A percentile compares a stretch with the other conserved stretches of the same genome.
These are phyloP conservation scores for Diabrotica balteata DNA, from an alignment of 2,888 invertebrate genomes.

Conservation along the genomic window DNA sequence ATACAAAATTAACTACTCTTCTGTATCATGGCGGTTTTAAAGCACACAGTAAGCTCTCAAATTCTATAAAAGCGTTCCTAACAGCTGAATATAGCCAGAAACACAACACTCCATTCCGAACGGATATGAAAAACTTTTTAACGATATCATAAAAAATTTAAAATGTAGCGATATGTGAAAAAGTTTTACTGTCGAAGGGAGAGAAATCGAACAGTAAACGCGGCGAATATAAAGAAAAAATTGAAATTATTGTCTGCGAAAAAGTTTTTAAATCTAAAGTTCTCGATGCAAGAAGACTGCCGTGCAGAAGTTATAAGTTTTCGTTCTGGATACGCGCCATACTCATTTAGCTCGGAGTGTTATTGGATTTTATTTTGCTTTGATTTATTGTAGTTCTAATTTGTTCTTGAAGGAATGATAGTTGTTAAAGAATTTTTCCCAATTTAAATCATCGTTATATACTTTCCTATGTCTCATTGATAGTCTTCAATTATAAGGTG, in stretches of 20 bases:
- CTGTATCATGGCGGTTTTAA: too few relatives aligned
- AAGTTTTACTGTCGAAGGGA: neutral
- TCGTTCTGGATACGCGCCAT: constrained; percentile 1
- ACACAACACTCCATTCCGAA: too few relatives aligned
- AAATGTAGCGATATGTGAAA: too few relatives aligned
- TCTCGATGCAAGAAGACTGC: neutral
- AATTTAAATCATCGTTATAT: too few relatives aligned
- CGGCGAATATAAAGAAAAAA: neutral
- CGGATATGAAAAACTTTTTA: too few relatives aligned
- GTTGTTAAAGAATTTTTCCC: neutral
- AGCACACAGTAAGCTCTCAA: too few relatives aligned
- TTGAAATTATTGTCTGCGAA: constrained; percentile 1
- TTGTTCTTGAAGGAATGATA: neutral
- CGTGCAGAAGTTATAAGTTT: neutral
- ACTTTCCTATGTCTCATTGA: too few relatives aligned
- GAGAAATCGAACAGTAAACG: neutral
- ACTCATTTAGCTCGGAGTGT: neutral
- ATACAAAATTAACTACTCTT: too few relatives aligned
- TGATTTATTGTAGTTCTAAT: neutral
- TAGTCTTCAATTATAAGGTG: too few relatives aligned
- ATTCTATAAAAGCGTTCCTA: too few relatives aligned
- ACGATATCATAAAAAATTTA: too few relatives aligned
- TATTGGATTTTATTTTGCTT: neutral
- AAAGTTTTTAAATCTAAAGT: constrained; percentile 7
- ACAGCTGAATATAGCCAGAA: too few relatives aligned